phyloP scores from a whole-genome alignment of 1,140 invertebrate genomes.

The Ridgeia piscesae region DNA sequence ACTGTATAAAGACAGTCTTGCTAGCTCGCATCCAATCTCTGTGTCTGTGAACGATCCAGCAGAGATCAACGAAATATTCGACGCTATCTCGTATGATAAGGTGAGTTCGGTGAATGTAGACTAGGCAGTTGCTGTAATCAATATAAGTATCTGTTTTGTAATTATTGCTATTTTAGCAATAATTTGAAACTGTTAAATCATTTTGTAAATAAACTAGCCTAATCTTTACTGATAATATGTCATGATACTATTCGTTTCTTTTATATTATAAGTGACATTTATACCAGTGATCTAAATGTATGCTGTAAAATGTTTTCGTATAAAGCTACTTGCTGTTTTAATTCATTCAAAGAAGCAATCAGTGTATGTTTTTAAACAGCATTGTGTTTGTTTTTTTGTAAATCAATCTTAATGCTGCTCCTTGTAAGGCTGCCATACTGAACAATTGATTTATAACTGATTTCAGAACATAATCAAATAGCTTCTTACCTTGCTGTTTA shows the following conservation, averaged over 20 bases:
- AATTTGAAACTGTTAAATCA: background rate
- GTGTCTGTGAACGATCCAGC: slow-evolving; percentile 41
- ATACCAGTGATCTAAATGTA: too few species aligned
- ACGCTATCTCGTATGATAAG: slow-evolving; percentile 47
- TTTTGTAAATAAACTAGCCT: background rate
- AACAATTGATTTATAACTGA: too few species aligned
- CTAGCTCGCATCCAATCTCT: slow-evolving; percentile 45
- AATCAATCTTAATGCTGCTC: background rate
- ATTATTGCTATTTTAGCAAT: too few species aligned
- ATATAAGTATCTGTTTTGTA: too few species aligned
- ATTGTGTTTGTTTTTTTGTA: background rate
- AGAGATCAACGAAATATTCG: slow-evolving; percentile 48
- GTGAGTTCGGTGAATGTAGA: slow-evolving; percentile 25
- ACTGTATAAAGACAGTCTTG: slow-evolving; percentile 37
- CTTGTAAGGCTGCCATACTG: too few species aligned
- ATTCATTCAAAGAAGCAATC: background rate
- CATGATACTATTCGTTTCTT: too few species aligned
- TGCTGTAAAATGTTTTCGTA: too few species aligned
- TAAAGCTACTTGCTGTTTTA: too few species aligned
- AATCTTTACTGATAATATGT: too few species aligned
- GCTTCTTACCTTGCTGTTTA: background rate
- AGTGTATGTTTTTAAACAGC: background rate
- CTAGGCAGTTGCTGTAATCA: too few species aligned
- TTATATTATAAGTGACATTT: too few species aligned
- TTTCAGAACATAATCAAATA: too few species aligned